Percentiles rank a stretch among this genome's conserved stretches.
These are phyloP conservation scores for Drosophila acutilabella DNA, from an alignment of 2,888 invertebrate genomes.

Conservation along the genomic window DNA sequence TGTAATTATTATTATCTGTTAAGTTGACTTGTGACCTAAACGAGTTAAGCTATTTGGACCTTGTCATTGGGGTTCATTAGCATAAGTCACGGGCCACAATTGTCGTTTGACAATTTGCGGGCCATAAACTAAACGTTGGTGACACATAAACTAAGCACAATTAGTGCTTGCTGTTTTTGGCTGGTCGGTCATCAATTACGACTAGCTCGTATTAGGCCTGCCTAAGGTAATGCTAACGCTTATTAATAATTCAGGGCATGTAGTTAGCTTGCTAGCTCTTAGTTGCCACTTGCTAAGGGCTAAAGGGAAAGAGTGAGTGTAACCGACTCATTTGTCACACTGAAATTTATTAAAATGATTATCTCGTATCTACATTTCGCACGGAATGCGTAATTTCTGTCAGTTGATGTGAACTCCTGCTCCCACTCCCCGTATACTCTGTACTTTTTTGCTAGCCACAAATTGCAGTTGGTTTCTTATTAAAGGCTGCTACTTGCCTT, in stretches of 20 bases:
- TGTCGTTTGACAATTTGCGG: slow-evolving; percentile 27
- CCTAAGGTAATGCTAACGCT: slow-evolving; percentile 42
- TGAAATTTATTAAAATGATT: slow-evolving; percentile 81
- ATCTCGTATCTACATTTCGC: slow-evolving; percentile 77
- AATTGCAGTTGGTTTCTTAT: slow-evolving; percentile 55
- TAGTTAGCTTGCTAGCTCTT: slow-evolving; percentile 9
- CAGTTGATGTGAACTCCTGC: slow-evolving; percentile 19
- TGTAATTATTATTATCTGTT: slow-evolving; percentile 11
- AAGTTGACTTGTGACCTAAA: background rate
- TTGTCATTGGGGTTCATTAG: slow-evolving; percentile 15
- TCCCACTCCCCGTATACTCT: background rate
- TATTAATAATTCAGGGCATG: slow-evolving; percentile 71
- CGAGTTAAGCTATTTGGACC: background rate
- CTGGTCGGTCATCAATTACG: slow-evolving; percentile 63
- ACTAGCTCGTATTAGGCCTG: slow-evolving; percentile 20
- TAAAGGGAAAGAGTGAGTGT: slow-evolving; percentile 11
- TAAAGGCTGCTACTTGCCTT: slow-evolving; percentile 33
- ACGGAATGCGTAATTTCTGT: slow-evolving; percentile 78
- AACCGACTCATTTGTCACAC: slow-evolving; percentile 75
- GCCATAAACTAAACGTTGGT: slow-evolving; percentile 30
- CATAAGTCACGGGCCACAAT: slow-evolving; percentile 40
- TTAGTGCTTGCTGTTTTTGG: slow-evolving; percentile 19
- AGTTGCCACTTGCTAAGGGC: slow-evolving; percentile 6
- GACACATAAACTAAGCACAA: slow-evolving; percentile 50
- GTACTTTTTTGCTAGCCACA: slow-evolving; percentile 34